Conservation (phyloP, 2,113 vertebrate genomes). For the Lagopus leucura region DNA sequence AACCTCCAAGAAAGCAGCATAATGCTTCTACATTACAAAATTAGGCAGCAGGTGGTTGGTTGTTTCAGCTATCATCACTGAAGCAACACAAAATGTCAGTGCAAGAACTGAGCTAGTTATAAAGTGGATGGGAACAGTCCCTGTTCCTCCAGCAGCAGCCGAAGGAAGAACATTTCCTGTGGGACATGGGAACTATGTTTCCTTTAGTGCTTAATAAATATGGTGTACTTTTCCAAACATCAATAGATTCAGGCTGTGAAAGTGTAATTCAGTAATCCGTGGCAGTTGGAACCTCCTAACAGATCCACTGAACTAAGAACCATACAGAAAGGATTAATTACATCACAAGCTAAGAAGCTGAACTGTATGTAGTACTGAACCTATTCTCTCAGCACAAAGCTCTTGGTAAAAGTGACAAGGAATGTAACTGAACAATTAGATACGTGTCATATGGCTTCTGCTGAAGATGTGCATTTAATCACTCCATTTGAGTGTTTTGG, state of each 20-base stretch:
- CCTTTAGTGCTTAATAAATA: background rate
- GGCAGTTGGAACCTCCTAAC: background rate
- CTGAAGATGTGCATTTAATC: background rate
- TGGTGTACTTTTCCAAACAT: background rate
- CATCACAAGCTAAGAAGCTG: background rate
- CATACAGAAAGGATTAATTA: background rate
- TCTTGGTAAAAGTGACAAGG: background rate
- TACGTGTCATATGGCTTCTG: background rate
- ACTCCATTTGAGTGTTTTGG: fast-evolving
- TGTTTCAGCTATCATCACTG: background rate
- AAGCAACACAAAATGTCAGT: background rate
- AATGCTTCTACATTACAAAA: background rate
- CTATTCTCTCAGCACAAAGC: background rate
- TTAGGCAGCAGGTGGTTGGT: background rate
- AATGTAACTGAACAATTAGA: background rate
- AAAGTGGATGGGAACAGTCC: background rate
- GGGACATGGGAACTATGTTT: background rate
- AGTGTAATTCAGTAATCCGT: background rate
- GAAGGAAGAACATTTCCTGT: background rate
- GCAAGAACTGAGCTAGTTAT: background rate
- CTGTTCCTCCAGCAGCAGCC: background rate
- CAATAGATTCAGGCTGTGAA: background rate
- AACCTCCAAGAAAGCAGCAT: background rate
- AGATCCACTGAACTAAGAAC: background rate
- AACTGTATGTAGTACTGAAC: fast-evolving